These are phyloP conservation scores for Ectropis grisescens DNA, from an alignment of 1,140 invertebrate species.

Conservation along the genomic window DNA sequence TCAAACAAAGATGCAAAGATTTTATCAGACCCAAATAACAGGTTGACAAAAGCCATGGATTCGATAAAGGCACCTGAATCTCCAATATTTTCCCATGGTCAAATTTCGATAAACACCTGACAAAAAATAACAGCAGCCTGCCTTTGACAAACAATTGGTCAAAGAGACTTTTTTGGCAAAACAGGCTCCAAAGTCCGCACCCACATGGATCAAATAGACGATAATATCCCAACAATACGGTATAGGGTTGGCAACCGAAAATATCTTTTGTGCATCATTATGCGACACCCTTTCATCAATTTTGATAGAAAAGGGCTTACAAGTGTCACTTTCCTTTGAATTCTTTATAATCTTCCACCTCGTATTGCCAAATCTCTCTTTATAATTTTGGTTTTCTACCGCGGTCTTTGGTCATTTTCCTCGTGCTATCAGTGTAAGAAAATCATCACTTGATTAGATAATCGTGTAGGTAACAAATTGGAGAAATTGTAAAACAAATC, in stretches of 20 bases:
- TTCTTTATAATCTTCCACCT: conserved; percentile 9
- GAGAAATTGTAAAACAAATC: no score
- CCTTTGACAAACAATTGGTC: conserved; percentile 64
- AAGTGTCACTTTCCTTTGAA: conserved; percentile 57
- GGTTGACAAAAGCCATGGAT: conserved; percentile 47
- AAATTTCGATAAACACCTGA: conserved; percentile 56
- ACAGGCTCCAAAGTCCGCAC: conserved; percentile 42
- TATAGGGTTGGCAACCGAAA: conserved; percentile 49
- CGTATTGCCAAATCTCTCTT: not conserved
- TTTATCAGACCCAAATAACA: conserved; percentile 34
- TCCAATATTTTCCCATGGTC: conserved; percentile 66
- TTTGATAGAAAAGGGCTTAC: conserved; percentile 59
- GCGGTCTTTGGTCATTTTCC: no score
- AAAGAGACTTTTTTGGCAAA: conserved; percentile 59
- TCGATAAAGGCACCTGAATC: conserved; percentile 57
- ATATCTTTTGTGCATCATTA: conserved; percentile 62
- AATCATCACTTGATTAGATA: no score
- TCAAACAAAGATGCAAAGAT: conserved; percentile 33
- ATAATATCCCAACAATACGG: conserved; percentile 49
- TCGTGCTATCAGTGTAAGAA: no score
- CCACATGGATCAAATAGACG: conserved; percentile 43
- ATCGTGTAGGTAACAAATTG: no score
- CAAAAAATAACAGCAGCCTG: conserved; percentile 47
- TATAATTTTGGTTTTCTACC: no score
- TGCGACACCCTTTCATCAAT: conserved; percentile 56